Percentiles rank a stretch among this genome's conserved stretches.
phyloP scores from a whole-genome alignment of 2,113 vertebrate genomes.

The Campylomormyrus tamandua region DNA sequence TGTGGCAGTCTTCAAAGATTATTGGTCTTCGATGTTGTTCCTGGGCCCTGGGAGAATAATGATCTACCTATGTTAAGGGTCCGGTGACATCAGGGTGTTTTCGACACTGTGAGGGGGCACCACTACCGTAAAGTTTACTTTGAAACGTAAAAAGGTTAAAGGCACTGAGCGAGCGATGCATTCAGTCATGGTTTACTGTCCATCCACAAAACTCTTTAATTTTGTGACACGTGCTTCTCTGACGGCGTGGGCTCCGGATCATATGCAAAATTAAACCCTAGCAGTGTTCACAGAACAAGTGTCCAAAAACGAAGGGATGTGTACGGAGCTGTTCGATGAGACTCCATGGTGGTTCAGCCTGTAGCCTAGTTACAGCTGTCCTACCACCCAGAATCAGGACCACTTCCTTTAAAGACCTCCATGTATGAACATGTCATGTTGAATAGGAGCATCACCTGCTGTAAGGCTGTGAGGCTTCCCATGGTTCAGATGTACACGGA shows the following conservation, averaged over 20 bases:
- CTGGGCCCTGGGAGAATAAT: background rate
- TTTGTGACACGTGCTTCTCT: background rate
- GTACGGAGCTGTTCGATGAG: background rate
- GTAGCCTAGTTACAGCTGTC: background rate
- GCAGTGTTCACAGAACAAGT: background rate
- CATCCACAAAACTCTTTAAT: background rate
- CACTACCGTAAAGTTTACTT: background rate
- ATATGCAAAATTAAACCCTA: background rate
- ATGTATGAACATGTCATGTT: background rate
- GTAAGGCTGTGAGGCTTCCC: background rate
- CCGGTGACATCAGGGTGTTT: background rate
- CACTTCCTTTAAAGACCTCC: background rate
- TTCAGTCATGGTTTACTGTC: background rate
- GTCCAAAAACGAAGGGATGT: background rate
- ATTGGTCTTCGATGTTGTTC: background rate
- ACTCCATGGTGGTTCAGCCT: background rate
- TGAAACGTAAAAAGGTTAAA: background rate
- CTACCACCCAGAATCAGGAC: background rate
- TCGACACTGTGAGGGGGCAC: background rate
- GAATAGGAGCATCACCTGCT: background rate
- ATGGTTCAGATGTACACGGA: background rate
- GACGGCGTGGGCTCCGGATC: background rate
- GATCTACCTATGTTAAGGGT: background rate
- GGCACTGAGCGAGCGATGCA: background rate
- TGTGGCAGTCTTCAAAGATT: background rate